phyloP scores from a whole-genome alignment of 2,888 invertebrate species.

The Ochropacha duplaris region DNA sequence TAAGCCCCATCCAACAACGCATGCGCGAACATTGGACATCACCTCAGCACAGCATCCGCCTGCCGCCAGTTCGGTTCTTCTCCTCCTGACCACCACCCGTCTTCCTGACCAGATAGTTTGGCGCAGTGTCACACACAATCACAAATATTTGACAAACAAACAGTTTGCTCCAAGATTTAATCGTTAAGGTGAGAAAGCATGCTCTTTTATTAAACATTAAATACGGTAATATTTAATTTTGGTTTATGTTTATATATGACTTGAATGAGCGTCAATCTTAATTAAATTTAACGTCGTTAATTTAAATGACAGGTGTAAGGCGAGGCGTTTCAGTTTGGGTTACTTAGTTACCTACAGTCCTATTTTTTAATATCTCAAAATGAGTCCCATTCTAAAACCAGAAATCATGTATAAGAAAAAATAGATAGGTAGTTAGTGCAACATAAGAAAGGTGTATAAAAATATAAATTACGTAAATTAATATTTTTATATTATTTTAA shows the following conservation, averaged over 20 bases:
- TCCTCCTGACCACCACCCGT: constrained; percentile 13
- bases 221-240: background rate
- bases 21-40: constrained; percentile 50
- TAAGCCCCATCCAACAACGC: constrained; percentile 29
- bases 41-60: constrained; percentile 10
- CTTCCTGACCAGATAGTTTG: background rate
- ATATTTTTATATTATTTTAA: too few relatives aligned
- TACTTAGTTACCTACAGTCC: too few relatives aligned
- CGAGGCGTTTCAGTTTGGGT: background rate
- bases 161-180: background rate
- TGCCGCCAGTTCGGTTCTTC: constrained; percentile 30
- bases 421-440: too few relatives aligned
- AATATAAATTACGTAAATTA: too few relatives aligned
- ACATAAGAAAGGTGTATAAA: too few relatives aligned
- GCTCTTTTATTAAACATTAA: background rate
- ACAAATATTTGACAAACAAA: background rate
- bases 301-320: background rate
- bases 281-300: background rate
- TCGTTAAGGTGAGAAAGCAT: background rate
- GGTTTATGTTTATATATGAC: background rate
- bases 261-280: background rate
- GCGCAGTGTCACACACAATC: background rate
- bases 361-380: background rate
- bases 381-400: too few relatives aligned
- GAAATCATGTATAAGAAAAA: too few relatives aligned